These are phyloP conservation scores for Scaptomyza parva DNA, from an alignment of 2,888 invertebrate species.

Conservation along the genomic window DNA sequence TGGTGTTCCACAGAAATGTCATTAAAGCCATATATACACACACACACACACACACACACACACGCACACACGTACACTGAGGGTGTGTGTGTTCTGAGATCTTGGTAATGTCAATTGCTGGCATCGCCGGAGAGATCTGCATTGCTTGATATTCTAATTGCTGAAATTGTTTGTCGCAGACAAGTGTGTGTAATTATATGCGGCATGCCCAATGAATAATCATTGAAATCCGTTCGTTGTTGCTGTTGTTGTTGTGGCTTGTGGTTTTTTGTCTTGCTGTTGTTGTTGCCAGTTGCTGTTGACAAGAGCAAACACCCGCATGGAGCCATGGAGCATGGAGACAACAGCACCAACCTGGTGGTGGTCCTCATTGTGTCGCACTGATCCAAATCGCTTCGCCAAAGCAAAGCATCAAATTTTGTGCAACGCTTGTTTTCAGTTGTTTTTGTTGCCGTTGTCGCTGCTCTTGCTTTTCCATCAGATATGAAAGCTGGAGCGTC, in stretches of 20 bases:
- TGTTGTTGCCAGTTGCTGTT: slow-evolving; percentile 41
- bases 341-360: slow-evolving; percentile 63
- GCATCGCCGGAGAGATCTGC: slow-evolving; percentile 67
- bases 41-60: slow-evolving; percentile 23
- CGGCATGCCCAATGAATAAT: slow-evolving; percentile 78
- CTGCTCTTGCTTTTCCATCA: slow-evolving; percentile 76
- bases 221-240: slow-evolving; percentile 66
- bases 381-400: slow-evolving; percentile 69
- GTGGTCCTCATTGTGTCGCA: slow-evolving; percentile 79
- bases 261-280: slow-evolving; percentile 19
- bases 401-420: slow-evolving; percentile 75
- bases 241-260: slow-evolving; percentile 20
- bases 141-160: slow-evolving; percentile 81
- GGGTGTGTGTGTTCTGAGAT: slow-evolving; percentile 59
- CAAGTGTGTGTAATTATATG: slow-evolving; percentile 71
- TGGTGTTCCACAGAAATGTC: slow-evolving; percentile 73
- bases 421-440: slow-evolving; percentile 72
- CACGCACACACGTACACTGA: slow-evolving; percentile 3
- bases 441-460: slow-evolving; percentile 60
- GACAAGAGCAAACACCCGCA: slow-evolving; percentile 67
- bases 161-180: slow-evolving; percentile 77
- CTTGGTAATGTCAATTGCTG: slow-evolving; percentile 75
- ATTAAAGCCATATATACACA: slow-evolving; percentile 69
- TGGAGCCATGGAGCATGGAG: slow-evolving; percentile 40
- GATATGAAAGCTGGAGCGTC: slow-evolving; percentile 80